Base-by-base conservation (phyloP, 2,797 vertebrate species). In the Gallirallus australis region DNA sequence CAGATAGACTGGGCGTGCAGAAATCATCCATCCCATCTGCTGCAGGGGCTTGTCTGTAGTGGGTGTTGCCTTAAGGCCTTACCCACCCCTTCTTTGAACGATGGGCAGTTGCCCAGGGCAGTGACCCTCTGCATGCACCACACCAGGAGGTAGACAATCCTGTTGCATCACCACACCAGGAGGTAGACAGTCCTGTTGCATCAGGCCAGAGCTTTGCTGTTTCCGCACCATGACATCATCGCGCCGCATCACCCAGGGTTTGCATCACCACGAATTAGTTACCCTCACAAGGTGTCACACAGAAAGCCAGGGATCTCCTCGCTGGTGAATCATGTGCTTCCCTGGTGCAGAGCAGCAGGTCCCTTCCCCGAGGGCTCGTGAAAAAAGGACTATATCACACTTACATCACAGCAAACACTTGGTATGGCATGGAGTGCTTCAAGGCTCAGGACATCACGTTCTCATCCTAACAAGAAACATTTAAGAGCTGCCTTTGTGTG, bases 1-100 rank as follows among this genome's bases (percentile, higher is more conserved):
- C 16, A 35, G 28, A 7, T 1, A 3, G 0, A 35, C 11, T 7
- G 9, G 40, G 19, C 33, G 0, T 15, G 3, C 21, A 35, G 61
- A 33, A 35, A 14, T 24, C 79, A 31, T 24, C 72, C 19, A 33
- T 27, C 72, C 19, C 37, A 2, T 3, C 18, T 23, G 59, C 24
- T 27, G 1, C 21, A 13, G 48, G 12, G 4, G 21, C 33, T 69
- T 28, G 23, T 11, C 11, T 23, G 42, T 11, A 0, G n/a, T 7
- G 12, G 1, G 0, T 2, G 6, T 54, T 53, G 1, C 40, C 85
- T 14, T 12, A 8, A 75, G 52, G 31, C 50, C 37, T 73, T 64
- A 15, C 52, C 42, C 59, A 35, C 24, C 28, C 42, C 37, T 57
- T 27, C 50, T 75, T 61, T 56, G 35, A 31, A 45, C 4, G 0